Evolutionary conservation across 2,113 vertebrate species (phyloP).

Genomic region (cattle (Bos taurus)): DNA sequence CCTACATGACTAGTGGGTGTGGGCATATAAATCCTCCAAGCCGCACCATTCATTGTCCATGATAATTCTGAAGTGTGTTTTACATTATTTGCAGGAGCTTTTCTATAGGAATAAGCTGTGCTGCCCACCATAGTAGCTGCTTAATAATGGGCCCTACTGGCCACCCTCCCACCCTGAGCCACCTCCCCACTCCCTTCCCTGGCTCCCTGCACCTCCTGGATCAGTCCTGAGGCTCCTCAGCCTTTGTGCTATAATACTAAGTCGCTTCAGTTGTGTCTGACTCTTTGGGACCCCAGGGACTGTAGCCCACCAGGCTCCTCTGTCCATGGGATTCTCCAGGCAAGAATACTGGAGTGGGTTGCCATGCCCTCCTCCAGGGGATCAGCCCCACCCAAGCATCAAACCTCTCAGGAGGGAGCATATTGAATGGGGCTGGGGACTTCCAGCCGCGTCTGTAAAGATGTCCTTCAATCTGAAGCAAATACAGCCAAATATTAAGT

Average conservation of each 20-base stretch:
- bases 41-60: background rate
- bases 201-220: background rate
- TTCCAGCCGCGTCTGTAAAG: background rate
- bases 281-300: background rate
- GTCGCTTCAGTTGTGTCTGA: fast-evolving
- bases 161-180: background rate
- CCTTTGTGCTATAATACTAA: background rate
- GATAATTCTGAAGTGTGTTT: background rate
- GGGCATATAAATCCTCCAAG: background rate
- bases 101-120: background rate
- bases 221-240: background rate
- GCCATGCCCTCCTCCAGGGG: background rate
- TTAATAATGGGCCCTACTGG: background rate
- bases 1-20: background rate
- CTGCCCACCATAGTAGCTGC: background rate
- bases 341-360: background rate
- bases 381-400: background rate
- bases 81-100: background rate
- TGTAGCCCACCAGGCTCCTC: background rate
- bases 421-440: background rate
- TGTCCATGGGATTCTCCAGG: background rate
- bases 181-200: background rate
- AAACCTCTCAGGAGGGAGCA: background rate
- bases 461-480: background rate
- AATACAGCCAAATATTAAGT: background rate